Base-by-base conservation (phyloP, 2,797 vertebrate species). In the Scomberomorus guttatus region DNA sequence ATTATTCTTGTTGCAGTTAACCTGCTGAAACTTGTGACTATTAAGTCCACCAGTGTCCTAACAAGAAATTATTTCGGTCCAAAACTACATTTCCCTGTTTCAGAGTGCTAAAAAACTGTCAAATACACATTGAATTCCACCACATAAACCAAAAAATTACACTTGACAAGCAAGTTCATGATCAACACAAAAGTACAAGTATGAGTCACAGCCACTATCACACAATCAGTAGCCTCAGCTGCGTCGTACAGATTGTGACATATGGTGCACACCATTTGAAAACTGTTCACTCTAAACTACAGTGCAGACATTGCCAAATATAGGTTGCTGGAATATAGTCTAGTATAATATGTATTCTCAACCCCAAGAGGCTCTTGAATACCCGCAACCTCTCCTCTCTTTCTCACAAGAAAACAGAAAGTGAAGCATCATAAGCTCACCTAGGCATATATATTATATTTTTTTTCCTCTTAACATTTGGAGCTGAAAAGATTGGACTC, bases 401-500 rank as follows among this genome's bases (percentile, higher is more conserved):
- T 74, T 76, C 22, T 72, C 58, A 60, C 32, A 50, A 68, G 29
- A 60, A 14, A 67, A 55, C 27, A 50, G 72, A 77, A 85, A 79
- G 46, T 60, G 52, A 84, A 59, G 64, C 14, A 13, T 75, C 71
- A 63, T 78, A 80, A 84, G 62, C 51, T 85, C 22, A 37, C 60
- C 24, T 22, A n/a, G 46, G 55, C 60, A 68, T 51, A 50, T 59
- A 55, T 34, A 50, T 71, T 17, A 29, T 67, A 70, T 54, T 79
- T 59, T 60, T 37, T 50, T 15, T 37, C 50, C 25, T 22, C 48
- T 74, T 70, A 84, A 81, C 81, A 79, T 87, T 91, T 82, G 75
- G 79, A 81, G 72, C 81, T 84, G 81, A 82, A 87, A 86, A 69
- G 82, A 90, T 85, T 90, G 88, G 81, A 90, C 88, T 86, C 77